Base-by-base conservation (phyloP, 2,797 vertebrate species). In the Urocyon cinereoargenteus region DNA sequence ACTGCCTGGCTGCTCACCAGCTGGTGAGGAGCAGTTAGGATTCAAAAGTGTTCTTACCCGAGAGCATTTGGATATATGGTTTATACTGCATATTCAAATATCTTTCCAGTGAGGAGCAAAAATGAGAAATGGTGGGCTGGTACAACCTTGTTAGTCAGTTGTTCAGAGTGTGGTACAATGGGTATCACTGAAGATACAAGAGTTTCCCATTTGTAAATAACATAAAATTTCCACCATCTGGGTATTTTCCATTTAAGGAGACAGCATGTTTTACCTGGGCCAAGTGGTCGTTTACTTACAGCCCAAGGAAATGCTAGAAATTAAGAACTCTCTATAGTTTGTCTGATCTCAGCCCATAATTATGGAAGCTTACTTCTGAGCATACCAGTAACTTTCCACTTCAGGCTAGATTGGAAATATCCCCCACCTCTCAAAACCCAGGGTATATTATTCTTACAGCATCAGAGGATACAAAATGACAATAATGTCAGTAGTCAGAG, bases 331-430 rank as follows among this genome's bases (percentile, higher is more conserved):
- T 96, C 97, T 96, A 82, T 94, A 98, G 96, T 98, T 98, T 97
- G 66, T 92, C 96, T 98, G 98, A 98, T 97, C 97, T 98, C 97
- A 97, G 94, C 85, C 95, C 96, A 72, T 98, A 97, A 98, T 97
- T 98, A 97, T 86, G 79, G 96, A 97, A 97, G 94, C 98, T 98
- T 96, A 78, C 98, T 98, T 98, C 96, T 97, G 86, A 97, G 98
- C 98, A 98, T 98, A 97, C 98, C 97, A 98, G 99, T 99, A 99
- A 98, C 97, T 99, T 99, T 99, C 98, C 98, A 99, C 97, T 98
- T 97, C 90, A 86, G 85, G n/a, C 68, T 96, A 92, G 14, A 88
- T 49, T 89, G 88, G 73, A 97, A 96, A 82, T 87, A 86, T 14
- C 26, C 70, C 78, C 34, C 13, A 55, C 49, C 40, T 96, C 53